Evolutionary conservation across 1,140 invertebrate genomes (phyloP).

Genomic region (Gonatopus flavifemur): DNA sequence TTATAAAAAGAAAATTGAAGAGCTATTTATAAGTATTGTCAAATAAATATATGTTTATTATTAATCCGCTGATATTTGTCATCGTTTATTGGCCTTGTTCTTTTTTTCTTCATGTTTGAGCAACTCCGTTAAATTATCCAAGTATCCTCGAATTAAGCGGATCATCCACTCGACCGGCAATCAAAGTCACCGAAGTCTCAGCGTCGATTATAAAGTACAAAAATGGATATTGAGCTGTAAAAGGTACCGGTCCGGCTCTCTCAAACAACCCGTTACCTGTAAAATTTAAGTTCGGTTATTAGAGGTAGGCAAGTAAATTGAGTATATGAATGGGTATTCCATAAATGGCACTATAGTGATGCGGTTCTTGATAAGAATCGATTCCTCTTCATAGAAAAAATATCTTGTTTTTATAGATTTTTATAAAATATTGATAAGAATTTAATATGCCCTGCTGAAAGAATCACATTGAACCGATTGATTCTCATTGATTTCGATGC

Average conservation of each 20-base stretch:
- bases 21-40: conserved; percentile 45
- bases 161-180: conserved; percentile 79
- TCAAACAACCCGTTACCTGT: conserved; percentile 39
- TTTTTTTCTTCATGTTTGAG: too few species aligned
- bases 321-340: too few species aligned
- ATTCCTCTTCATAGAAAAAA: too few species aligned
- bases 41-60: conserved; percentile 47
- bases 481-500: too few species aligned
- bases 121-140: too few species aligned
- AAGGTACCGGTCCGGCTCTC: conserved; percentile 62
- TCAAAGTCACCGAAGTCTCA: conserved; percentile 72
- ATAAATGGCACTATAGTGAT: too few species aligned
- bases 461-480: too few species aligned
- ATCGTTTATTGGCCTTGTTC: conserved; percentile 2
- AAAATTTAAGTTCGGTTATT: conserved; percentile 8
- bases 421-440: too few species aligned
- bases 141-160: conserved; percentile 76
- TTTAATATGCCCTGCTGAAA: too few species aligned
- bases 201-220: conserved; percentile 80
- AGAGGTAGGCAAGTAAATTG: too few species aligned
- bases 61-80: conserved; percentile 4
- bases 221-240: conserved; percentile 76
- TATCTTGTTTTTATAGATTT: too few species aligned
- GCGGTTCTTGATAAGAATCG: too few species aligned
- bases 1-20: conserved; percentile 40